These are phyloP conservation scores for Lochmaea capreae DNA, from an alignment of 2,888 invertebrate species.

Conservation along the genomic window DNA sequence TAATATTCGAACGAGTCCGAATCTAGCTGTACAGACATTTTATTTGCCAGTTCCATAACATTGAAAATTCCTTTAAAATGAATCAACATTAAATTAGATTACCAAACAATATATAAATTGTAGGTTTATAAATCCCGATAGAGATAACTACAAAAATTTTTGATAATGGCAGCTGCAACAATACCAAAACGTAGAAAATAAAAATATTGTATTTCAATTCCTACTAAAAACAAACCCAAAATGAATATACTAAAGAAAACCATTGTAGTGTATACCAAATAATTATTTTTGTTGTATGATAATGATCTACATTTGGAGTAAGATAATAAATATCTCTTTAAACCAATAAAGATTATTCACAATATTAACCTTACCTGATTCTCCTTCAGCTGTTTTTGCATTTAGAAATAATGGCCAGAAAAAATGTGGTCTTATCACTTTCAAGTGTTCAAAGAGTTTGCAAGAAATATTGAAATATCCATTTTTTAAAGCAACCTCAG, in stretches of 20 bases:
- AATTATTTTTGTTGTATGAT: too few species aligned
- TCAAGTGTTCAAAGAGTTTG: constrained; percentile 62
- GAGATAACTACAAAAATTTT: too few species aligned
- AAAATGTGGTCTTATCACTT: constrained; percentile 70
- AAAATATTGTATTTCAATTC: too few species aligned
- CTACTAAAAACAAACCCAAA: too few species aligned
- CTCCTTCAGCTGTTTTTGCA: constrained; percentile 67
- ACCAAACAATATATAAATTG: neutral
- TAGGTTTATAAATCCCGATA: too few species aligned
- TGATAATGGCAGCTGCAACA: too few species aligned
- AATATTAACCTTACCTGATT: constrained; percentile 63
- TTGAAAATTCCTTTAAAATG: constrained; percentile 67
- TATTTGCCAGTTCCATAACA: constrained; percentile 68
- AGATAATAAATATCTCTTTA: too few species aligned
- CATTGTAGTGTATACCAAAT: too few species aligned
- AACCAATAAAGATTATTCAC: too few species aligned
- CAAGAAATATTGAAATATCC: constrained; percentile 66
- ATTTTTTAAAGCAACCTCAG: constrained; percentile 66
- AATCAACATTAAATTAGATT: neutral
- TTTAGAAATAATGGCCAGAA: constrained; percentile 75
- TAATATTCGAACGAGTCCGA: constrained; percentile 70
- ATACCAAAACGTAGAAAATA: too few species aligned
- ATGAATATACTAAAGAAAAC: too few species aligned
- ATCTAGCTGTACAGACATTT: constrained; percentile 69
- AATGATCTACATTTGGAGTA: too few species aligned